phyloP scores from a whole-genome alignment of 2,113 vertebrate species.

The Ondatra zibethicus region DNA sequence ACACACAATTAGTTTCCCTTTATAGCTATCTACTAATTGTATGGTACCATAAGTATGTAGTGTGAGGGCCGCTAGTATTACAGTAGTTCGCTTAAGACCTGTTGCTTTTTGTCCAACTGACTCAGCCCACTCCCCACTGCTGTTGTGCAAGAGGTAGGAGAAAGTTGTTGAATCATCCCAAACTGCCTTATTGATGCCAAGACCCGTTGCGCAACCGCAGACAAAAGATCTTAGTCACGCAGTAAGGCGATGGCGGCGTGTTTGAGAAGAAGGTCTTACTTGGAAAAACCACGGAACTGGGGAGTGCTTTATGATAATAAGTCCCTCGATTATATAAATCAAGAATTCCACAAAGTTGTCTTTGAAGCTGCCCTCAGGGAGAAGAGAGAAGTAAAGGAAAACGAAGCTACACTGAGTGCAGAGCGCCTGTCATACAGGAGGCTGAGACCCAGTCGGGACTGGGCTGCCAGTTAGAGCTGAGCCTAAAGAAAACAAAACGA shows the following conservation, averaged over 20 bases:
- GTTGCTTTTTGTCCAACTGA: constrained; percentile 56
- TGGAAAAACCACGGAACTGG: neutral
- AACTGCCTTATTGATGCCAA: constrained; percentile 13
- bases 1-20: constrained; percentile 49
- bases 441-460: too few relatives aligned
- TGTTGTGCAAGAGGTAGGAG: constrained; percentile 37
- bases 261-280: neutral
- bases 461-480: neutral
- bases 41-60: neutral
- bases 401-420: fast-evolving
- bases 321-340: neutral
- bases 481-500: neutral
- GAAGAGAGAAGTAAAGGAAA: constrained; percentile 16
- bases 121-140: constrained; percentile 3
- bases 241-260: neutral
- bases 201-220: neutral
- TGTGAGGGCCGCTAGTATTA: constrained; percentile 38
- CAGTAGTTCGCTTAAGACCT: constrained; percentile 17
- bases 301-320: neutral
- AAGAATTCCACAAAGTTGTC: neutral
- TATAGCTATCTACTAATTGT: constrained; percentile 49
- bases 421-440: too few relatives aligned
- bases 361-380: neutral
- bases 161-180: constrained; percentile 64
- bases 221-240: constrained; percentile 16